Evolutionary conservation across 2,113 vertebrate species (phyloP).

Genomic region (Strix uralensis): DNA sequence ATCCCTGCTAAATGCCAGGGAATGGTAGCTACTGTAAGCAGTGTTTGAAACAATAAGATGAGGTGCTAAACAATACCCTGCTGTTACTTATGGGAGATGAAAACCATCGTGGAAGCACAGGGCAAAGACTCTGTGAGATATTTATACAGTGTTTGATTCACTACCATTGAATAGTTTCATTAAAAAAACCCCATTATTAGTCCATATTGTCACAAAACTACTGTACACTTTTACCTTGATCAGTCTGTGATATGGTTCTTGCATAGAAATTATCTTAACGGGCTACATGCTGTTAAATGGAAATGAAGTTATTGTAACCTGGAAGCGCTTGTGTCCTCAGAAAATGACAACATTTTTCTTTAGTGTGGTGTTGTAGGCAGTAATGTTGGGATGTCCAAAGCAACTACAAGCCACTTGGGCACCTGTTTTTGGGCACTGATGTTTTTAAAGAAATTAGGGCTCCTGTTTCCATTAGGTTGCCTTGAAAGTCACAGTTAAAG

Average conservation of each 20-base stretch:
- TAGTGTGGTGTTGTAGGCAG: neutral
- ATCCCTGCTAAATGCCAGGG: neutral
- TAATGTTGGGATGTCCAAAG: neutral
- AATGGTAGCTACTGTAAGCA: neutral
- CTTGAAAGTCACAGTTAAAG: neutral
- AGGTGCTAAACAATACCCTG: neutral
- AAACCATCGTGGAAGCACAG: neutral
- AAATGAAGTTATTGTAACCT: neutral
- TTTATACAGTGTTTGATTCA: neutral
- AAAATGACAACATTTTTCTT: neutral
- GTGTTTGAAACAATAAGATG: neutral
- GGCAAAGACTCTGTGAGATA: neutral
- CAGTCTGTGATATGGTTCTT: neutral
- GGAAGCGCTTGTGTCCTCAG: neutral
- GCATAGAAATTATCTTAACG: neutral
- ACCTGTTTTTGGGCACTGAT: neutral
- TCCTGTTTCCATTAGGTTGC: neutral
- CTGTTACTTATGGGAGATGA: neutral
- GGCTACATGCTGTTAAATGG: neutral
- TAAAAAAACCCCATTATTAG: neutral
- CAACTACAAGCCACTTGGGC: neutral
- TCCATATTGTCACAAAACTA: neutral
- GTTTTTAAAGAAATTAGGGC: neutral
- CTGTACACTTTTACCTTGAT: neutral
- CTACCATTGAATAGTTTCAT: neutral